A percentile compares a stretch with the other conserved stretches of the same genome.
Evolutionary conservation across 2,113 vertebrate species (phyloP).

Genomic region (Brevimyrus niger): DNA sequence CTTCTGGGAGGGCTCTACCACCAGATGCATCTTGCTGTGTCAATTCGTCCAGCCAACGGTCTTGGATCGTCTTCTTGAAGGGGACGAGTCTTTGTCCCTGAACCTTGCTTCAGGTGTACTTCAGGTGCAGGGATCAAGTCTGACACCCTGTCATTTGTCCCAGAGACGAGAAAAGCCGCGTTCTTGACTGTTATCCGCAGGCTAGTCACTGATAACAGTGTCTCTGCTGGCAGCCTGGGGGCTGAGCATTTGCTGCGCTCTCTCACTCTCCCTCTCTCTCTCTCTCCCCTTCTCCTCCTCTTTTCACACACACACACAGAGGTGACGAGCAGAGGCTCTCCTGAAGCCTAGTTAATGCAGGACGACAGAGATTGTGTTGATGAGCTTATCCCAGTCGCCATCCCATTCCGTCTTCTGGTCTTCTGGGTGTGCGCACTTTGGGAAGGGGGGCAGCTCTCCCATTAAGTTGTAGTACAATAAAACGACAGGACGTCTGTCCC

Average conservation of each 20-base stretch:
- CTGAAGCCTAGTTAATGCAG: not conserved
- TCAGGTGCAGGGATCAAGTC: not conserved
- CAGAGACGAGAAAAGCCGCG: slow-evolving; percentile 14
- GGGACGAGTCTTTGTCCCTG: not conserved
- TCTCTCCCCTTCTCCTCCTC: slow-evolving; percentile 7
- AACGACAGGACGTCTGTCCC: too few relatives aligned
- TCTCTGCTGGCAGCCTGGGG: slow-evolving; percentile 38
- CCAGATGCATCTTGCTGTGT: slow-evolving; percentile 60
- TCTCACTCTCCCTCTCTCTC: not conserved
- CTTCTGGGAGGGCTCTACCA: slow-evolving; percentile 47
- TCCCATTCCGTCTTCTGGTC: not conserved
- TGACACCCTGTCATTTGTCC: not conserved
- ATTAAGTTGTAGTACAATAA: too few relatives aligned
- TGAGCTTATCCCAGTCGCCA: not conserved
- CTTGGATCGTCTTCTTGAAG: slow-evolving; percentile 27
- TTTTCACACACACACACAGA: not conserved
- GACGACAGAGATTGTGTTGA: not conserved
- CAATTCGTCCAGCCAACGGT: not conserved
- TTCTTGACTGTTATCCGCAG: slow-evolving; percentile 31
- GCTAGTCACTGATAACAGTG: slow-evolving; percentile 20
- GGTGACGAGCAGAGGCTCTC: not conserved
- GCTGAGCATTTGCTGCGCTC: not conserved
- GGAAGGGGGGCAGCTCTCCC: too few relatives aligned
- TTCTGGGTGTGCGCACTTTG: not conserved
- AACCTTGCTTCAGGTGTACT: not conserved